These are phyloP conservation scores for Drosophila repleta DNA, from an alignment of 1,140 invertebrate genomes.

Conservation along the genomic window DNA sequence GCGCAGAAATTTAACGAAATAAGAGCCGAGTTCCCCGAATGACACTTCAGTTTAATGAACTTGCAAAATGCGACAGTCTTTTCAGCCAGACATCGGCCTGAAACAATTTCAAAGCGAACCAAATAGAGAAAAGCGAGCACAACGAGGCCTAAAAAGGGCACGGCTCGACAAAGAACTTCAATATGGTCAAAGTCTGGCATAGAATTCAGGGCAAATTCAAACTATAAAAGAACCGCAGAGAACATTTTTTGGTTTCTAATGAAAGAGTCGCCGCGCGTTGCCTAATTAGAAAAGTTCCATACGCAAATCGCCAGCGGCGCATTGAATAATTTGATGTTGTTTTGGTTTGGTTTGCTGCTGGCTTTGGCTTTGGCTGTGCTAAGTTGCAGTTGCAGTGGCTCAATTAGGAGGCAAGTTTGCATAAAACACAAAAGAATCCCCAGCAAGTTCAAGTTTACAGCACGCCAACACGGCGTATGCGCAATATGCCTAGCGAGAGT, in stretches of 20 bases:
- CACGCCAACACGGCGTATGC: slow-evolving; percentile 32
- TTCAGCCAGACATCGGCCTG: slow-evolving; percentile 35
- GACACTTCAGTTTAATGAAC: slow-evolving; percentile 79
- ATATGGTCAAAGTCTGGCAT: background rate
- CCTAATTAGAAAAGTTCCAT: slow-evolving; percentile 38
- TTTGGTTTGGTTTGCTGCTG: slow-evolving; percentile 1
- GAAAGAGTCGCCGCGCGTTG: slow-evolving; percentile 42
- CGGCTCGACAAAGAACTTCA: slow-evolving; percentile 16
- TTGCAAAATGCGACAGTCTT: slow-evolving; percentile 55
- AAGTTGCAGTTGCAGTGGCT: slow-evolving; percentile 31
- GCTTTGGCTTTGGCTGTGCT: background rate
- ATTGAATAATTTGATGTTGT: slow-evolving; percentile 1
- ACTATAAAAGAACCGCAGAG: slow-evolving; percentile 11
- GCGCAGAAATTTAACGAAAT: slow-evolving; percentile 13
- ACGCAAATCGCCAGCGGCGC: slow-evolving; percentile 7
- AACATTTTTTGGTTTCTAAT: background rate
- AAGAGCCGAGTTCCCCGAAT: slow-evolving; percentile 60
- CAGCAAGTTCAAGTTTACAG: slow-evolving; percentile 38
- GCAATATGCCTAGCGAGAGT: slow-evolving; percentile 18
- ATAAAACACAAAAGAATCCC: background rate
- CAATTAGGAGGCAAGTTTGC: slow-evolving; percentile 21
- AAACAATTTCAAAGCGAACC: slow-evolving; percentile 4
- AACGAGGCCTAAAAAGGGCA: slow-evolving; percentile 37
- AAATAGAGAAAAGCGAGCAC: slow-evolving; percentile 24
- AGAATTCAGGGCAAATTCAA: slow-evolving; percentile 19